A percentile compares a stretch with the other conserved stretches of the same genome.
Evolutionary conservation across 23 tunicate genomes (phyloP).

Genomic region (Trididemnum nubilum): DNA sequence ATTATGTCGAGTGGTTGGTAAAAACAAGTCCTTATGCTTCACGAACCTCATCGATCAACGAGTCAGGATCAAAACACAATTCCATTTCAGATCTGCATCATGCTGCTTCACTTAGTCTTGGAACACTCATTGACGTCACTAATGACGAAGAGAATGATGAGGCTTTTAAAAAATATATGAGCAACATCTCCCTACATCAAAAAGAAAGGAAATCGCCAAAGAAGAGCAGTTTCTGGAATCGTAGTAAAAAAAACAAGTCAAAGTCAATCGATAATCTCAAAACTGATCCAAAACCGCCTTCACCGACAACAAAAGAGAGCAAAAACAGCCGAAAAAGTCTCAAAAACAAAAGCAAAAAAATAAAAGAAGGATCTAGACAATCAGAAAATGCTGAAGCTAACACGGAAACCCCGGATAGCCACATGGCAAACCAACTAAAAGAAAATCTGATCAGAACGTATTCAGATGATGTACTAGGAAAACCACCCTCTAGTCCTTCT

Average conservation of each 20-base stretch:
- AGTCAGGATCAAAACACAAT: neutral
- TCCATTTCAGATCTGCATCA: neutral
- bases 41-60: conserved; percentile 3
- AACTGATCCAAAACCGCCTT: neutral
- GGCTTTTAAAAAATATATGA: neutral
- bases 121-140: neutral
- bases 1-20: conserved; percentile 51
- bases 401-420: neutral
- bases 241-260: neutral
- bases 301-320: neutral
- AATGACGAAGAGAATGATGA: conserved; percentile 6
- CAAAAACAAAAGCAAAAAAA: conserved; percentile 14
- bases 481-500: neutral
- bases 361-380: neutral
- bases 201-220: neutral
- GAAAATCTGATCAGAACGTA: neutral
- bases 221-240: conserved; percentile 3
- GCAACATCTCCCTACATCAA: neutral
- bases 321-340: conserved; percentile 9
- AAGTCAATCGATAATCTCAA: neutral
- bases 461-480: too few relatives aligned
- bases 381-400: neutral
- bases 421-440: neutral
- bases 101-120: neutral
- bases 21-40: conserved; percentile 52